Base-by-base conservation (phyloP, 2,888 invertebrate genomes). In the Drosophila cracens region DNA sequence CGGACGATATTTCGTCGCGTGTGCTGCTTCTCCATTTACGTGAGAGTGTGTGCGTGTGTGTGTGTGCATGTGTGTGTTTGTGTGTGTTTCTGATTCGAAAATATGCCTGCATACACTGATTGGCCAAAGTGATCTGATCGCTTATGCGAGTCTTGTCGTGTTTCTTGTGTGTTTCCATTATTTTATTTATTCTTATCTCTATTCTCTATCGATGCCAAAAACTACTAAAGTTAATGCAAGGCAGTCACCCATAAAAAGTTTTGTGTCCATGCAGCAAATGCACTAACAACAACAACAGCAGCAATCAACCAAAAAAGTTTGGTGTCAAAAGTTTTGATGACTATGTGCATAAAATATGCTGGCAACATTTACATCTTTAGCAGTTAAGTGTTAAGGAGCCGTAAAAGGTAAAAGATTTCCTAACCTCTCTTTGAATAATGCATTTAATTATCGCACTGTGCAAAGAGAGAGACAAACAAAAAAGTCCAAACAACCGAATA, bases 321-420 rank as follows among this genome's bases (percentile, higher is more conserved):
- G 21, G 58, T 81, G 66, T 69, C 54, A 75, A 85, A 85, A 87
- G 70, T 87, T 84, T 67, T 76, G 67, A 68, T 76, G 75, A 86
- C 70, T 80, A 51, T 66, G 70, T 77, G 66, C 85, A 87, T 79
- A 85, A 85, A 85, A 89, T 87, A 87, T 87, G 77, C 85, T 66
- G 70, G 56, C 59, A 78, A 82, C 71, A 89, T 87, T 87, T 79
- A 76, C 88, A 89, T 82, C 58, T 79, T 29, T 52, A 56, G 49
- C 72, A 62, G 64, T 69, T 82, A 79, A 74, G 83, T 82, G 88
- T 80, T 85, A 79, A 86, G 69, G 75, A 72, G 82, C 53, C 72
- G 70, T 77, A 67, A 82, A 76, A 85, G 90, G 84, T 85, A 87
- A 65, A 68, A 72, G 52, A 74, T 64, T 69, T 49, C 18, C 46